Conservation (phyloP, 2,797 vertebrate genomes). For the Esox lucius region DNA sequence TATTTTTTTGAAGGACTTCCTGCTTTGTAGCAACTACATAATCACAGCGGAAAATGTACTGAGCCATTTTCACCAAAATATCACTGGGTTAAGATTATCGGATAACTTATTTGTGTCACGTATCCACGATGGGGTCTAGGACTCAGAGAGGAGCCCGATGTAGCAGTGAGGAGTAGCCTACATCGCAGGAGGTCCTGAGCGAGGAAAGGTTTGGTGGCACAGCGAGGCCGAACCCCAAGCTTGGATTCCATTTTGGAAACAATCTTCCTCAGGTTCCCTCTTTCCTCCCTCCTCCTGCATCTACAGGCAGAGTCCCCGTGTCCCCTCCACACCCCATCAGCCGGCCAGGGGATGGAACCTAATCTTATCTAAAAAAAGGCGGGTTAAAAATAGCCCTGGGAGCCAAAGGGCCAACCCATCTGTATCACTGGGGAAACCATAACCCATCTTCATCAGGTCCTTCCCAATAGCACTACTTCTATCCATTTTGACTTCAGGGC, state of each 20-base stretch:
- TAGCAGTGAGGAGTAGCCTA: neutral
- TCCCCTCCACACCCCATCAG: conserved; percentile 26
- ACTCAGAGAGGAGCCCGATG: too few species aligned
- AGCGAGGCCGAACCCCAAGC: neutral
- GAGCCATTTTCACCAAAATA: neutral
- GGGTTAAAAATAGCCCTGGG: conserved; percentile 55
- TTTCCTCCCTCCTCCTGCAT: conserved; percentile 6
- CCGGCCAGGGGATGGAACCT: conserved; percentile 48
- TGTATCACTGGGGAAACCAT: conserved; percentile 36
- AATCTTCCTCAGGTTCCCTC: neutral
- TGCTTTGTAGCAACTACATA: neutral
- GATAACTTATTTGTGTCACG: neutral
- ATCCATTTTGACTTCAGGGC: neutral
- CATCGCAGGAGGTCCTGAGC: neutral
- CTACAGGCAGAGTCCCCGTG: conserved; percentile 19
- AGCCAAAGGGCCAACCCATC: conserved; percentile 45
- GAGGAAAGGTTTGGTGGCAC: neutral
- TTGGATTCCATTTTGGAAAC: neutral
- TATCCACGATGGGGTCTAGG: neutral
- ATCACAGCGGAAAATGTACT: neutral
- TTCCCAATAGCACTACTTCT: neutral
- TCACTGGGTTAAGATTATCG: neutral
- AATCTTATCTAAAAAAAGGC: conserved; percentile 66
- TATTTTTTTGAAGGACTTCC: neutral
- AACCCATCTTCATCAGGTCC: conserved; percentile 23